Base-by-base conservation (phyloP, 2,797 vertebrate species). In the Poeciliopsis paucimaculata region DNA sequence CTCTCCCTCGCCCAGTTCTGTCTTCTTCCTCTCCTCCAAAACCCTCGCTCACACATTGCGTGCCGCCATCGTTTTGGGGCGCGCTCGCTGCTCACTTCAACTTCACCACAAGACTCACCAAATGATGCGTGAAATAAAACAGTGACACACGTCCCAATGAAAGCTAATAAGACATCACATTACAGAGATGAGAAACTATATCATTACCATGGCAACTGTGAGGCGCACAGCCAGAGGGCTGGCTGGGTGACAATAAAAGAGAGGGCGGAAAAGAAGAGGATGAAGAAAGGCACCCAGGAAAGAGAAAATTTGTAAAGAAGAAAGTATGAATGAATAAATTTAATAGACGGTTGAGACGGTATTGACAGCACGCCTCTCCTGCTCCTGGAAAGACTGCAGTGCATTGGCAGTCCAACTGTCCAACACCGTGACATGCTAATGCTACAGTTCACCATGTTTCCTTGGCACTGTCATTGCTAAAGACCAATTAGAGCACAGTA, bases 111-210 rank as follows among this genome's bases (percentile, higher is more conserved):
- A 76, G 73, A 31, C 88, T 88, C 82, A 82, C 83, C 93, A 94
- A 95, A 95, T 95, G 93, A 90, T 39, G 93, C 91, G 86, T 95
- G 93, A 95, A 95, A 95, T 95, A 94, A 95, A 95, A 94, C 87
- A 94, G 93, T 92, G 91, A 92, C 93, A 89, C 92, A 89, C 91
- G 89, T 91, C 91, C 91, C 91, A 88, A 89, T 91, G 91, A 90
- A 95, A 94, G 92, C 91, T 92, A 94, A 94, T 94, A 95, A 95
- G 92, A 95, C 94, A 95, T 95, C 93, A 94, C 94, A 94, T 95
- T 94, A 94, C 90, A 91, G 91, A 94, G 92, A 94, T 90, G 93
- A 92, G 92, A 93, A 95, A 95, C 92, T 93, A 94, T 92, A 92
- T 87, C 92, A 95, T 95, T 94, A 92, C 95, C 94, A 95, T 95